phyloP scores from a whole-genome alignment of 2,797 vertebrate genomes.

The Coendou prehensilis region DNA sequence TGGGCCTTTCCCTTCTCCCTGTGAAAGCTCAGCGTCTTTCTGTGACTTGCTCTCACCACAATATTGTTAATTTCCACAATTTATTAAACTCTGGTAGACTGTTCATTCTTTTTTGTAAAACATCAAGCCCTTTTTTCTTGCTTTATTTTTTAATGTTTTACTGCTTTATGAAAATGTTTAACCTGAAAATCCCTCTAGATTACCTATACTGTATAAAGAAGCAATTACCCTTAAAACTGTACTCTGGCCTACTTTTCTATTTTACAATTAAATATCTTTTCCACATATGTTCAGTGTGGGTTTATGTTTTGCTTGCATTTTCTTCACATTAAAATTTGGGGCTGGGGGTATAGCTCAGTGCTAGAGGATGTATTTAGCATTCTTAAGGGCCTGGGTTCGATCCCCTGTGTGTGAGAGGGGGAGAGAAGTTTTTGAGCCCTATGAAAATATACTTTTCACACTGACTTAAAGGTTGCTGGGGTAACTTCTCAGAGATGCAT shows the following conservation, averaged over 20 bases:
- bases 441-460: not conserved
- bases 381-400: not conserved
- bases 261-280: conserved; percentile 94
- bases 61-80: conserved; percentile 84
- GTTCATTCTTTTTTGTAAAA: conserved; percentile 87
- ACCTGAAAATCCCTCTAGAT: conserved; percentile 87
- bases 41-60: conserved; percentile 80
- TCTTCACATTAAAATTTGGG: conserved; percentile 53
- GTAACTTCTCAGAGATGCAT: conserved; percentile 5
- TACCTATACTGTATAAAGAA: conserved; percentile 89
- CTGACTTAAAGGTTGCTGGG: not conserved
- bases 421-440: not conserved
- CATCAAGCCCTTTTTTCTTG: conserved; percentile 82
- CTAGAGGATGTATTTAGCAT: not conserved
- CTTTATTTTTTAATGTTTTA: conserved; percentile 89
- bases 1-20: conserved; percentile 81
- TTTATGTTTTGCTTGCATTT: conserved; percentile 78
- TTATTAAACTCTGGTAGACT: conserved; percentile 86
- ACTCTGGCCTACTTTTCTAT: conserved; percentile 92
- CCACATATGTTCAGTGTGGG: conserved; percentile 87
- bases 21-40: conserved; percentile 83
- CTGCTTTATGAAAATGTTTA: conserved; percentile 91
- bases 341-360: not conserved
- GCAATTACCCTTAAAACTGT: conserved; percentile 92
- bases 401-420: not conserved